Evolutionary conservation across 1,140 invertebrate genomes (phyloP).

Genomic region (Melanaphis sacchari): DNA sequence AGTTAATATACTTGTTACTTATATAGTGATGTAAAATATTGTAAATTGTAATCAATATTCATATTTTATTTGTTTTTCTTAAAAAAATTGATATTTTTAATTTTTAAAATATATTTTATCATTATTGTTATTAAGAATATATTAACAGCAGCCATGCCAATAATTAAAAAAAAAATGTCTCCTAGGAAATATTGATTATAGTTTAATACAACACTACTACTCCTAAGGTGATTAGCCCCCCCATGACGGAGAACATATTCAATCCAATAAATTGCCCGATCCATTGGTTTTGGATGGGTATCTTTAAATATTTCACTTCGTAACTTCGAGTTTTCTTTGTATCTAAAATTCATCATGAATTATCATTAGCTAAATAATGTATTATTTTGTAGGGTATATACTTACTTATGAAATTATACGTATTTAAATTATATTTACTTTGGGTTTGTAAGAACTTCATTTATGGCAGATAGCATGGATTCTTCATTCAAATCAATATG

Average conservation of each 20-base stretch:
- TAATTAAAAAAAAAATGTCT: slow-evolving; percentile 64
- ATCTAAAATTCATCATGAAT: slow-evolving; percentile 63
- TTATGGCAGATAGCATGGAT: neutral
- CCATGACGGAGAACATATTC: slow-evolving; percentile 73
- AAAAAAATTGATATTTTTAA: neutral
- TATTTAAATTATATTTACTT: slow-evolving; percentile 24
- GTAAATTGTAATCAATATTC: neutral
- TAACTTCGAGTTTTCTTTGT: slow-evolving; percentile 64
- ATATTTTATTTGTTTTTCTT: neutral
- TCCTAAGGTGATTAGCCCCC: slow-evolving; percentile 66
- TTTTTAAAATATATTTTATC: neutral
- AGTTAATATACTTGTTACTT: neutral
- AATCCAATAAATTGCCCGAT: slow-evolving; percentile 74
- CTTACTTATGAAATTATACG: neutral
- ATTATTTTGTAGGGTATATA: neutral
- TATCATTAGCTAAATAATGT: neutral
- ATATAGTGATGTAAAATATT: neutral
- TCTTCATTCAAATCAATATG: slow-evolving; percentile 19
- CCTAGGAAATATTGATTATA: slow-evolving; percentile 67
- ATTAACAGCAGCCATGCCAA: neutral
- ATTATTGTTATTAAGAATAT: neutral
- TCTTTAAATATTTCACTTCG: slow-evolving; percentile 72
- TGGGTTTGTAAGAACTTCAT: slow-evolving; percentile 22
- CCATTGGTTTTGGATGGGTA: slow-evolving; percentile 69
- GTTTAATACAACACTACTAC: slow-evolving; percentile 64